These are phyloP conservation scores for Ricordea florida DNA, from an alignment of 92 coral and sea anemone genomes.

Conservation along the genomic window DNA sequence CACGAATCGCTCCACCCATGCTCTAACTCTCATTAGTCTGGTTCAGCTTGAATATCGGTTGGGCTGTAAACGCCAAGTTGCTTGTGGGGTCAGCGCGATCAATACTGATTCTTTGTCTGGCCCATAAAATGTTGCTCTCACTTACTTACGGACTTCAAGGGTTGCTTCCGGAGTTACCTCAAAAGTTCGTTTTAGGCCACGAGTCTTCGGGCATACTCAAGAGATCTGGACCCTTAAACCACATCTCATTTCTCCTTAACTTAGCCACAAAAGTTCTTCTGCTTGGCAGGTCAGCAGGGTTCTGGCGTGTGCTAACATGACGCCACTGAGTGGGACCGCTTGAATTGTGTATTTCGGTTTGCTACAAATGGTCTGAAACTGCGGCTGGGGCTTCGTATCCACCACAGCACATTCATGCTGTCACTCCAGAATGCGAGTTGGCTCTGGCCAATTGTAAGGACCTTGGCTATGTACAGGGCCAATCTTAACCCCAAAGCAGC, in stretches of 20 bases:
- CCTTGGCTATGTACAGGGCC: not conserved
- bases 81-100: not conserved
- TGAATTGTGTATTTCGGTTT: too few relatives aligned
- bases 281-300: too few relatives aligned
- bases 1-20: conserved; percentile 36
- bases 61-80: not conserved
- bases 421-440: conserved; percentile 20
- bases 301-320: too few relatives aligned
- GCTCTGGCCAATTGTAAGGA: not conserved
- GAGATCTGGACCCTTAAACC: conserved; percentile 20
- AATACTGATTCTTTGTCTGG: not conserved
- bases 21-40: conserved; percentile 1
- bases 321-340: too few relatives aligned
- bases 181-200: too few relatives aligned
- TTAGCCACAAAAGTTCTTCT: not conserved
- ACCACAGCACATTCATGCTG: conserved; percentile 24
- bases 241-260: conserved; percentile 5
- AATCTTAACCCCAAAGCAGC: conserved; percentile 17
- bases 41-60: conserved; percentile 25
- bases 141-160: too few relatives aligned
- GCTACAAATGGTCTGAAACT: conserved; percentile 54
- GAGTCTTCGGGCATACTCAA: too few relatives aligned
- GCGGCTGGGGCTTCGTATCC: conserved; percentile 15
- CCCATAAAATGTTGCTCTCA: too few relatives aligned
- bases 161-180: too few relatives aligned